Conservation (phyloP, 2,888 invertebrate genomes). For the Aethes cnicana region DNA sequence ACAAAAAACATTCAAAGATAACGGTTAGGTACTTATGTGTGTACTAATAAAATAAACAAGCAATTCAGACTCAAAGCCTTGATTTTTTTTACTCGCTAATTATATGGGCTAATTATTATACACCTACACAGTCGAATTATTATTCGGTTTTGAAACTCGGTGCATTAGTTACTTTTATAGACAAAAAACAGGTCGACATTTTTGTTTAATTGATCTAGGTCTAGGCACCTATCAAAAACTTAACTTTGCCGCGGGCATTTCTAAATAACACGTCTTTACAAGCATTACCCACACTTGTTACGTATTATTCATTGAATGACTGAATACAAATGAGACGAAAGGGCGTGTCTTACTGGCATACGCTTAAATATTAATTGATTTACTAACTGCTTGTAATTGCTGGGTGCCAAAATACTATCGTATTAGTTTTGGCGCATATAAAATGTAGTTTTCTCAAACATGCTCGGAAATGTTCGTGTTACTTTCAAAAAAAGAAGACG, state of each 20-base stretch:
- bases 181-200: conserved; percentile 41
- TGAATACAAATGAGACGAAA: conserved; percentile 2
- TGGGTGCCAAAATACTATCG: conserved; percentile 10
- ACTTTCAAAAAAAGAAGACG: too few species aligned
- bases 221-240: conserved; percentile 3
- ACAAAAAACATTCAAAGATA: too few species aligned
- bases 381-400: conserved; percentile 14
- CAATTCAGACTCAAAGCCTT: too few species aligned
- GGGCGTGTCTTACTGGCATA: conserved; percentile 17
- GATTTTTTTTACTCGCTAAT: too few species aligned
- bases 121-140: too few species aligned
- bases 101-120: too few species aligned
- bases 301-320: conserved; percentile 19
- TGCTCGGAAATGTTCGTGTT: too few species aligned
- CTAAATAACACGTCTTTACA: conserved; percentile 17
- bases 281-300: conserved; percentile 16
- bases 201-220: conserved; percentile 23
- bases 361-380: conserved; percentile 25
- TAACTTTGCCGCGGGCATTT: conserved; percentile 39
- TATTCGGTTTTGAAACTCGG: too few species aligned
- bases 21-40: too few species aligned
- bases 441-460: too few species aligned
- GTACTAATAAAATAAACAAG: too few species aligned
- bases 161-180: too few species aligned
- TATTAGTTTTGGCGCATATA: conserved; percentile 9